phyloP scores from a whole-genome alignment of 2,113 vertebrate species.

The Ramphastos sulfuratus region DNA sequence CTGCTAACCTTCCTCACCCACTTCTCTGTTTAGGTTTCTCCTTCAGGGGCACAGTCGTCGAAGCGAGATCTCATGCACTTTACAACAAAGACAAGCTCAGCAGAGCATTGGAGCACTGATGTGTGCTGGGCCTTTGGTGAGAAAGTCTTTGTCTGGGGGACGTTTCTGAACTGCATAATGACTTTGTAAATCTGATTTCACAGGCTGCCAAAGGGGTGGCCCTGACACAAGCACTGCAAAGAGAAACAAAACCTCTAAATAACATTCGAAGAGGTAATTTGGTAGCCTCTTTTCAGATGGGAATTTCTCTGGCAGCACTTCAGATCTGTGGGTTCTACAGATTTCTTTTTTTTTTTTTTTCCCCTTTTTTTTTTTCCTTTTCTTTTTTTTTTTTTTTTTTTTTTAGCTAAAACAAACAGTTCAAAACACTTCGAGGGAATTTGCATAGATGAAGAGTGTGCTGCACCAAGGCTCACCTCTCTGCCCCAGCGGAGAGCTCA shows the following conservation, averaged over 20 bases:
- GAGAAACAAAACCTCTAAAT: background rate
- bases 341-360: background rate
- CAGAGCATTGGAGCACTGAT: background rate
- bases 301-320: conserved; percentile 2
- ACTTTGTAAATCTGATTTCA: background rate
- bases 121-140: background rate
- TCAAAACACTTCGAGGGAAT: background rate
- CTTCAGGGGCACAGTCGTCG: background rate
- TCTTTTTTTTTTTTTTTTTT: background rate
- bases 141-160: background rate
- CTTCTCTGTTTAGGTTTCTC: background rate
- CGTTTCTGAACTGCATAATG: background rate
- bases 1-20: background rate
- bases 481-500: background rate
- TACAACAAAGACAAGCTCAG: background rate
- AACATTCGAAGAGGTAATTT: background rate
- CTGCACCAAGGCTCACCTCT: background rate
- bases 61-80: background rate
- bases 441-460: background rate
- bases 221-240: background rate
- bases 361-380: background rate
- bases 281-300: background rate
- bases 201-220: background rate
- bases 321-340: background rate
- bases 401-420: background rate